Evolutionary conservation across 2,888 invertebrate genomes (phyloP).

Genomic region (Phortica okadai): DNA sequence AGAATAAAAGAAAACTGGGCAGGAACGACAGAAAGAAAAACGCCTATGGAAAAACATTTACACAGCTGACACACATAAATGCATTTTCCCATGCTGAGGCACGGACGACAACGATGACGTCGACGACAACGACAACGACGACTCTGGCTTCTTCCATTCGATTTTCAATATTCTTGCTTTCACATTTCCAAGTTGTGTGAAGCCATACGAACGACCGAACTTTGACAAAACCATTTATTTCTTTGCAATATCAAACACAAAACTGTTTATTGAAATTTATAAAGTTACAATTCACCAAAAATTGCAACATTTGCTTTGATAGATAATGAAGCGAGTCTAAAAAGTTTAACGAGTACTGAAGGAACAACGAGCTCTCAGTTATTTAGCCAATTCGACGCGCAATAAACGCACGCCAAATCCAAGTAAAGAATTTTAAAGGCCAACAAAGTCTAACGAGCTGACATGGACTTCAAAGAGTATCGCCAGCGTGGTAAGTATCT

Average conservation of each 20-base stretch:
- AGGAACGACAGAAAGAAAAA: conserved; percentile 8
- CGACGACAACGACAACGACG: neutral
- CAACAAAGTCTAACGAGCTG: conserved; percentile 25
- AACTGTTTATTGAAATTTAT: too few species aligned
- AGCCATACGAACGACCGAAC: conserved; percentile 27
- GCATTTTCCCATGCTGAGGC: conserved; percentile 18
- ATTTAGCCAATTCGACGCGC: conserved; percentile 4
- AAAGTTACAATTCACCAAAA: too few species aligned
- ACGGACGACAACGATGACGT: neutral
- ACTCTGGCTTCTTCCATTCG: conserved; percentile 20
- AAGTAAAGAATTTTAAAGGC: neutral
- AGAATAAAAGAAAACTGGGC: neutral
- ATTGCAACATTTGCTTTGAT: neutral
- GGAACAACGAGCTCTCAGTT: neutral
- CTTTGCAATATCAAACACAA: neutral
- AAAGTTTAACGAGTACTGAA: conserved; percentile 32
- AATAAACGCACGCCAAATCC: neutral
- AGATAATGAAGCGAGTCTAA: conserved; percentile 50
- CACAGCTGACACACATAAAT: conserved; percentile 28
- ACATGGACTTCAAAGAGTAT: conserved; percentile 79
- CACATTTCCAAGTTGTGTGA: conserved; percentile 20
- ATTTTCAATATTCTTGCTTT: conserved; percentile 9
- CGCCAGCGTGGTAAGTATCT: conserved; percentile 77
- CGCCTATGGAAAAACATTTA: conserved; percentile 26
- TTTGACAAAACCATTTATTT: conserved; percentile 14